Percentiles rank a stretch among this genome's conserved stretches.
Evolutionary conservation across 1,140 invertebrate genomes (phyloP).

Genomic region (Aporrectodea caliginosa): DNA sequence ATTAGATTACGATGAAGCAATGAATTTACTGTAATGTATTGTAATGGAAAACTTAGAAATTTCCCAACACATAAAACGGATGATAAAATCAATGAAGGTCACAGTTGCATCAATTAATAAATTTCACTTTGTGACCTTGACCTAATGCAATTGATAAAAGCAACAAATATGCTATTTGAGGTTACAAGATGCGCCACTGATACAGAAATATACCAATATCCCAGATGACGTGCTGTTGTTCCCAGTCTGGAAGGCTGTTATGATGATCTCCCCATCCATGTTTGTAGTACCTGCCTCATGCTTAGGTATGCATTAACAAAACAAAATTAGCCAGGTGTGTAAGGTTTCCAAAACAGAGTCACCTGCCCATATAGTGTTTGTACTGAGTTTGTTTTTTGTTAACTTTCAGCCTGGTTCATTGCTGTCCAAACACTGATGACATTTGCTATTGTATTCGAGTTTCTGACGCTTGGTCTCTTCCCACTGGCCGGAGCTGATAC

Average conservation of each 20-base stretch:
- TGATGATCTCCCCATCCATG: not conserved
- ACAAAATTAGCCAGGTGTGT: too few relatives aligned
- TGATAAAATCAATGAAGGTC: too few relatives aligned
- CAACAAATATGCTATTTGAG: too few relatives aligned
- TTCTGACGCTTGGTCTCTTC: constrained; percentile 25
- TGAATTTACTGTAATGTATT: too few relatives aligned
- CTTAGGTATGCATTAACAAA: not conserved
- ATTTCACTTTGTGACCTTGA: too few relatives aligned
- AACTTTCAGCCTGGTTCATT: constrained; percentile 83
- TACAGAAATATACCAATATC: not conserved
- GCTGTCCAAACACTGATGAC: constrained; percentile 65
- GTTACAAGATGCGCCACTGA: too few relatives aligned
- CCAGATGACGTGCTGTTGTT: not conserved
- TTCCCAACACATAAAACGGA: too few relatives aligned
- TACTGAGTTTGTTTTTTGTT: constrained; percentile 40
- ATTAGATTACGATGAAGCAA: too few relatives aligned
- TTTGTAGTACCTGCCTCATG: not conserved
- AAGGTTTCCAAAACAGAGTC: too few relatives aligned
- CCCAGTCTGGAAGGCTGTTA: not conserved
- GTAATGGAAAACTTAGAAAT: too few relatives aligned
- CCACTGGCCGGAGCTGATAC: constrained; percentile 18
- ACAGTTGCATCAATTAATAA: too few relatives aligned
- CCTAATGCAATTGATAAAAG: too few relatives aligned
- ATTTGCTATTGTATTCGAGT: constrained; percentile 28
- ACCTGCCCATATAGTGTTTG: not conserved